Percentiles rank a stretch among this genome's conserved stretches.
Conservation (phyloP, 2,888 invertebrate genomes). For the Idaea dimidiata region DNA sequence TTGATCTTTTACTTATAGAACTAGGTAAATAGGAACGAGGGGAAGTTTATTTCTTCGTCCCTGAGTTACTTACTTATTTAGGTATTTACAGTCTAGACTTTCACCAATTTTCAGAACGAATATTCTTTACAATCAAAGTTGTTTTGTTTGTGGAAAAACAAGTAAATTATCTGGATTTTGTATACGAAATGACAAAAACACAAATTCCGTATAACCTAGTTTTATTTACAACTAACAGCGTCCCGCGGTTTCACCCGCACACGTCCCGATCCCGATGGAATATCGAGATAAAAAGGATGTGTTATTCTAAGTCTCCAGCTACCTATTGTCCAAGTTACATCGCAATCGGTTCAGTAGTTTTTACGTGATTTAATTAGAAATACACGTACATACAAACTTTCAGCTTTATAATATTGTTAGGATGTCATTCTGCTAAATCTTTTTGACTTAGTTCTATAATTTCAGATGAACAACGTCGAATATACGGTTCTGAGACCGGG, state of each 20-base stretch:
- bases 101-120: not conserved
- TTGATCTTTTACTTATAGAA: slow-evolving; percentile 1
- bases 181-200: too few relatives aligned
- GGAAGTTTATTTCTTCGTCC: not conserved
- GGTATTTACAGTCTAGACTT: not conserved
- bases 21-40: not conserved
- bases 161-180: too few relatives aligned
- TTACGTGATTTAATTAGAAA: too few relatives aligned
- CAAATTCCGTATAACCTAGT: too few relatives aligned
- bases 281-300: too few relatives aligned
- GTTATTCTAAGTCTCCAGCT: too few relatives aligned
- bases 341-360: too few relatives aligned
- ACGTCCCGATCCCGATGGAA: too few relatives aligned
- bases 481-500: slow-evolving; percentile 87
- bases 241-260: too few relatives aligned
- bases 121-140: not conserved
- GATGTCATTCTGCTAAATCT: not conserved
- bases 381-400: too few relatives aligned
- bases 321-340: too few relatives aligned
- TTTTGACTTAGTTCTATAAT: slow-evolving; percentile 2
- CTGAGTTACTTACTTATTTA: not conserved
- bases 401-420: too few relatives aligned
- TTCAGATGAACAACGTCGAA: slow-evolving; percentile 84
- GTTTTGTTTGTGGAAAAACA: not conserved
- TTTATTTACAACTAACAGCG: slow-evolving; percentile 25